These are phyloP conservation scores for Scotopteryx bipunctaria DNA, from an alignment of 2,888 invertebrate species.

Conservation along the genomic window DNA sequence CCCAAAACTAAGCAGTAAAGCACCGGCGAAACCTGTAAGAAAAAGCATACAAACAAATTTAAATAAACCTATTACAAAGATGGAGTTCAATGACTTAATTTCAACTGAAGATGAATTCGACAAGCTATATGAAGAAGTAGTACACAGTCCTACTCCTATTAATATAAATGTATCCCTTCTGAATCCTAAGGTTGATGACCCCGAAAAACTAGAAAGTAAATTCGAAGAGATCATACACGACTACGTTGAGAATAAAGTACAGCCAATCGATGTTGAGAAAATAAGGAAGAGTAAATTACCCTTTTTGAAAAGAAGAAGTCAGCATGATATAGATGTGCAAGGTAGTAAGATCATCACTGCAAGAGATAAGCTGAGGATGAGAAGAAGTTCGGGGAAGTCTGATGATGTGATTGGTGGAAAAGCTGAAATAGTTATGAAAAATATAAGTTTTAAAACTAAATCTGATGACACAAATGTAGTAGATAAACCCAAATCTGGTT, in stretches of 20 bases:
- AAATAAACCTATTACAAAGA: too few species aligned
- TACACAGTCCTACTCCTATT: slow-evolving; percentile 34
- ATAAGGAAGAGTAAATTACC: slow-evolving; percentile 62
- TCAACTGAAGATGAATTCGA: slow-evolving; percentile 68
- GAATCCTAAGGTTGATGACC: slow-evolving; percentile 56
- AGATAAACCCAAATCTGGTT: too few species aligned
- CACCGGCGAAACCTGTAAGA: slow-evolving; percentile 24
- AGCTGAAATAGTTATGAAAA: too few species aligned
- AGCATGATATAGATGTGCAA: slow-evolving; percentile 39
- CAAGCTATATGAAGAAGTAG: slow-evolving; percentile 66
- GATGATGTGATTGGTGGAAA: slow-evolving; percentile 7
- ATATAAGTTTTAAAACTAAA: too few species aligned
- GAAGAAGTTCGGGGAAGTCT: slow-evolving; percentile 24
- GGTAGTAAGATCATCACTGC: slow-evolving; percentile 35
- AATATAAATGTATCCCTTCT: slow-evolving; percentile 44
- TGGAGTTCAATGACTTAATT: slow-evolving; percentile 35
- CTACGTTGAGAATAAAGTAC: slow-evolving; percentile 58
- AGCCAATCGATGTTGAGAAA: slow-evolving; percentile 48
- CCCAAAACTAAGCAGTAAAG: slow-evolving; percentile 39
- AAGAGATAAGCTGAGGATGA: slow-evolving; percentile 33
- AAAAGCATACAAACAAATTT: slow-evolving; percentile 23
- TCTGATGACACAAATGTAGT: too few species aligned
- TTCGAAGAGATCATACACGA: slow-evolving; percentile 74
- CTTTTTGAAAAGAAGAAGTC: slow-evolving; percentile 55
- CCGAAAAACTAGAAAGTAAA: slow-evolving; percentile 59